Conservation (phyloP, 2,113 vertebrate species). For the Ameiurus melas region DNA sequence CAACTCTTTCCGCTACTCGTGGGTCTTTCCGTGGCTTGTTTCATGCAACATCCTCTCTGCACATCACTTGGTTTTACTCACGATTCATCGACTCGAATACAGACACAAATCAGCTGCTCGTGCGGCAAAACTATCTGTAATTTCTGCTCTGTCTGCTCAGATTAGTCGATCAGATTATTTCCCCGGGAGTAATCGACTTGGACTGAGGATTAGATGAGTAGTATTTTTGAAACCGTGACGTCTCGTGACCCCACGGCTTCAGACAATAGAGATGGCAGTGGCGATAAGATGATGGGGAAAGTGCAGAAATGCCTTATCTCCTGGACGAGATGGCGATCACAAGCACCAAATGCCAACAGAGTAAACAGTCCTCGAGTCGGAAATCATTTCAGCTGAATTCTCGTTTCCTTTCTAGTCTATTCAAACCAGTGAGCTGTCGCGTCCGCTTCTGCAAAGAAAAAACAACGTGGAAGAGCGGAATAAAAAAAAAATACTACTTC, state of each 20-base stretch:
- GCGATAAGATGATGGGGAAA: slow-evolving; percentile 63
- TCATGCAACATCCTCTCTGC: slow-evolving; percentile 61
- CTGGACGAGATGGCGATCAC: slow-evolving; percentile 56
- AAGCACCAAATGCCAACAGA: slow-evolving; percentile 54
- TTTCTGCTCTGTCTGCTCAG: neutral
- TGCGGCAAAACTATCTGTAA: neutral
- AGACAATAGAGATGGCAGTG: slow-evolving; percentile 80
- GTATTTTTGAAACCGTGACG: slow-evolving; percentile 26
- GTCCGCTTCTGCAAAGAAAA: slow-evolving; percentile 47
- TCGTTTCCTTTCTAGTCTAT: neutral
- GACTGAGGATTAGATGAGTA: neutral
- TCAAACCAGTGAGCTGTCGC: neutral
- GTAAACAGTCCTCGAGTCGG: slow-evolving; percentile 39
- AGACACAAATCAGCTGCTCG: neutral
- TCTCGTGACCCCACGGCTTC: slow-evolving; percentile 54
- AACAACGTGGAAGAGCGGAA: slow-evolving; percentile 63
- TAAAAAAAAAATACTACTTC: slow-evolving; percentile 50
- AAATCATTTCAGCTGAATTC: slow-evolving; percentile 31
- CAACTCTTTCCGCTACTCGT: slow-evolving; percentile 62
- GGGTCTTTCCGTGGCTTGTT: slow-evolving; percentile 11
- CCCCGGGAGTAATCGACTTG: neutral
- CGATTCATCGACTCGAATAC: neutral
- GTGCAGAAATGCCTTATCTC: slow-evolving; percentile 64
- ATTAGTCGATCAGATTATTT: neutral
- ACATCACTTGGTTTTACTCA: slow-evolving; percentile 25